These are phyloP conservation scores for honey bee (Apis mellifera) DNA, from an alignment of 1,140 invertebrate genomes.

Conservation along the genomic window DNA sequence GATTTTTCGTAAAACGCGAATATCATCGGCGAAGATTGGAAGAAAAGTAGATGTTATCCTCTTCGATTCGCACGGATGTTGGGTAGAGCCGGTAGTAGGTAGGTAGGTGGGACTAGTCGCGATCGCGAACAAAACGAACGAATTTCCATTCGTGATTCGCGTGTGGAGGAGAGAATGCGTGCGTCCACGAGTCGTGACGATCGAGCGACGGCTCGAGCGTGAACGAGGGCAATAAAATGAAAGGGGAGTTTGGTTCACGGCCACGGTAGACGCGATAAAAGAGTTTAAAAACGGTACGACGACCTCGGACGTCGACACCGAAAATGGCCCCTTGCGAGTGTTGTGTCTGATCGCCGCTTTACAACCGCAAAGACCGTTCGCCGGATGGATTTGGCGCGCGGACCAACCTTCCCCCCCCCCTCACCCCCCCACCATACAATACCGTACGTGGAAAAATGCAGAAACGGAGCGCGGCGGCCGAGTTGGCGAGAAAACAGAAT, in stretches of 20 bases:
- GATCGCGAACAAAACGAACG: conserved; percentile 25
- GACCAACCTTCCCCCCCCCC: background rate
- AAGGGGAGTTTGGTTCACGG: background rate
- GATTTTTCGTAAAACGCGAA: no score
- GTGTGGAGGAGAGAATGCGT: no score
- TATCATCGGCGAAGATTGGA: no score
- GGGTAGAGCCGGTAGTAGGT: no score
- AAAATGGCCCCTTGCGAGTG: conserved; percentile 32
- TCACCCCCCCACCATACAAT: background rate
- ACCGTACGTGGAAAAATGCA: conserved; percentile 58
- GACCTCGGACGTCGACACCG: conserved; percentile 53
- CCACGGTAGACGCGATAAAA: conserved; percentile 60
- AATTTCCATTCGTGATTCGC: no score
- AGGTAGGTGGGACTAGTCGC: no score
- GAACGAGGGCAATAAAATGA: background rate
- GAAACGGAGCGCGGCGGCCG: background rate
- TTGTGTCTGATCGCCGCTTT: conserved; percentile 61
- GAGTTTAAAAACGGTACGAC: conserved; percentile 45
- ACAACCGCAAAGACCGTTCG: conserved; percentile 44
- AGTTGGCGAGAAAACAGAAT: conserved; percentile 55
- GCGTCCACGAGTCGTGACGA: background rate
- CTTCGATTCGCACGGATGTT: no score
- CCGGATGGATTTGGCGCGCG: conserved; percentile 35
- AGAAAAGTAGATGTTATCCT: no score
- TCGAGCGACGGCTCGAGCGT: background rate